A percentile compares a stretch with the other conserved stretches of the same genome.
phyloP scores from a whole-genome alignment of 2,113 vertebrate species.

The Vireo altiloquus region DNA sequence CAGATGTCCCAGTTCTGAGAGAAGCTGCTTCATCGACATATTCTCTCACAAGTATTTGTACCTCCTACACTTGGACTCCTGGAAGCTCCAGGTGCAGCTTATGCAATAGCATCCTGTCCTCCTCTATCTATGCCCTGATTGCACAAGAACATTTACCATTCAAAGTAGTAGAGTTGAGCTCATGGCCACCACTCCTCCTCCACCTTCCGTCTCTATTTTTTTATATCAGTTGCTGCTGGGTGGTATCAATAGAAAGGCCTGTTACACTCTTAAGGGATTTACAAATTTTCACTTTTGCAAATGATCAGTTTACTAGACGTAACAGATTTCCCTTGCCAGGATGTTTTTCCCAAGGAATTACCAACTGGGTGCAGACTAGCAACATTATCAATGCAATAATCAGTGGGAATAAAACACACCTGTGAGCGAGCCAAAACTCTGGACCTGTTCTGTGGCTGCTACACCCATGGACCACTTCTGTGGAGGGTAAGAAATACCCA shows the following conservation, averaged over 20 bases:
- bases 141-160: neutral
- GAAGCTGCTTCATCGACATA: neutral
- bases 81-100: neutral
- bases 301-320: neutral
- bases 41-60: neutral
- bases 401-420: neutral
- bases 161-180: neutral
- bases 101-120: neutral
- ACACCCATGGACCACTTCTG: neutral
- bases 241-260: neutral
- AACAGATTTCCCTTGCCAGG: neutral
- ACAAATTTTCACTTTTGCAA: neutral
- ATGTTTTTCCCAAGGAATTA: neutral
- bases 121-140: neutral
- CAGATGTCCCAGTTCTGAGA: neutral
- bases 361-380: neutral
- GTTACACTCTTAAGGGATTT: neutral
- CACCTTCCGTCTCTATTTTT: neutral
- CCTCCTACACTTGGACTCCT: neutral
- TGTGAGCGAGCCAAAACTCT: neutral
- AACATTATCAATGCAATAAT: neutral
- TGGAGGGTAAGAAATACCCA: neutral
- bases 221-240: neutral
- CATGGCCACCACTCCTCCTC: neutral
- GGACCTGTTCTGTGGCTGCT: neutral